Evolutionary conservation across 2,888 invertebrate genomes (phyloP), one percentile per base, ranked within the genome.

Genomic region (Troides oblongomaculatus): DNA sequence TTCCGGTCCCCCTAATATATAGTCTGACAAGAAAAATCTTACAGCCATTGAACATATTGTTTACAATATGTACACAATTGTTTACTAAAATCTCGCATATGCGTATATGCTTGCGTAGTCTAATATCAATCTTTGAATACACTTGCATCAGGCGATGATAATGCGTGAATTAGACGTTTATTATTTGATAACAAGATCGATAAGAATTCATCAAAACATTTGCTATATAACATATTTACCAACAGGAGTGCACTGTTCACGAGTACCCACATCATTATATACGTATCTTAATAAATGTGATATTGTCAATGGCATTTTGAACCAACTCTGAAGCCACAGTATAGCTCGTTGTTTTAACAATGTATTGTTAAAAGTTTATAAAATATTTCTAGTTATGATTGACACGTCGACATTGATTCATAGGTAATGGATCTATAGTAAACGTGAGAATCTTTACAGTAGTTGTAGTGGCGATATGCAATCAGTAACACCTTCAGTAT

Each of bases 61-160:
- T 21, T 21, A 14, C 4, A 46, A 12, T 4, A 46, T 46, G 14
- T 14, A 17, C 25, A 50, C 46, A 21, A 46, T 36, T 56, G 61
- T 64, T 64, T 61, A 43, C 30, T 50, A 36, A 60, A 69, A 57
- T 61, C 53, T 30, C 36, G 39, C 50, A 58, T 63, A 53, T 70
- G 43, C 70, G 58, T 62, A 66, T 39, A 66, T 66, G 58, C 56
- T 63, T 70, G 59, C 66, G 66, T 63, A 70, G 23, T 12, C 63
- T 56, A 12, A 60, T 63, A 66, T 66, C 50, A 63, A 66, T 66
- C 66, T 59, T 59, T 46, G 50, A 53, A 59, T 57, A 56, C 2
- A 53, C 59, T 70, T 70, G 62, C 70, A 70, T 70, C 70, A 70
- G 62, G n/a, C 66, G 12, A 59, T 25, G 62, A 62, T 66, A 65